Conservation (phyloP, 2,888 invertebrate genomes). For the Nemoura dubitans region DNA sequence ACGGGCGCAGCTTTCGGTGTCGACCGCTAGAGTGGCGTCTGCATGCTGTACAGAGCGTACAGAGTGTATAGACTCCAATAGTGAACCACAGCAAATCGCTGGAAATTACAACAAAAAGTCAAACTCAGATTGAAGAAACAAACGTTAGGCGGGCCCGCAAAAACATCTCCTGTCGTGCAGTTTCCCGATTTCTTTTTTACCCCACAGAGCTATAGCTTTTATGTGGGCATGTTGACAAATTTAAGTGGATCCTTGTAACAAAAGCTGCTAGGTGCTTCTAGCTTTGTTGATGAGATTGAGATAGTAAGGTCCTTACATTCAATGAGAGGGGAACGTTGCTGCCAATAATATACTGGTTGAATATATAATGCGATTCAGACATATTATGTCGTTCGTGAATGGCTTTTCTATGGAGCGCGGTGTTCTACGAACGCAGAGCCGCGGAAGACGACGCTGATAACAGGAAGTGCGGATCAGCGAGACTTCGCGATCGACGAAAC, state of each 20-base stretch:
- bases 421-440: slow-evolving; percentile 9
- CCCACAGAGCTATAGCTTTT: background rate
- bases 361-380: slow-evolving; percentile 16
- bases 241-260: background rate
- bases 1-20: background rate
- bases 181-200: background rate
- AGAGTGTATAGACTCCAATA: background rate
- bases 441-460: slow-evolving; percentile 24
- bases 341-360: background rate
- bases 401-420: background rate
- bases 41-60: no score
- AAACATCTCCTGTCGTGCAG: background rate
- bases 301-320: background rate
- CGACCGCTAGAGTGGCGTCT: background rate
- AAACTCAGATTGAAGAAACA: background rate
- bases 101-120: slow-evolving; percentile 16
- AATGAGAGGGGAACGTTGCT: slow-evolving; percentile 14
- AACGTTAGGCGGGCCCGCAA: background rate
- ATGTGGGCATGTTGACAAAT: slow-evolving; percentile 7
- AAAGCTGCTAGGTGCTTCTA: background rate
- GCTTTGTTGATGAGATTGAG: slow-evolving; percentile 4
- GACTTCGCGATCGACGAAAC: background rate
- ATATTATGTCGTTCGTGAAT: slow-evolving; percentile 18
- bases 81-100: slow-evolving; percentile 13
- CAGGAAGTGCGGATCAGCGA: slow-evolving; percentile 16